Evolutionary conservation across 2,797 vertebrate species (phyloP).

Genomic region (Cyprinodon diabolis): DNA sequence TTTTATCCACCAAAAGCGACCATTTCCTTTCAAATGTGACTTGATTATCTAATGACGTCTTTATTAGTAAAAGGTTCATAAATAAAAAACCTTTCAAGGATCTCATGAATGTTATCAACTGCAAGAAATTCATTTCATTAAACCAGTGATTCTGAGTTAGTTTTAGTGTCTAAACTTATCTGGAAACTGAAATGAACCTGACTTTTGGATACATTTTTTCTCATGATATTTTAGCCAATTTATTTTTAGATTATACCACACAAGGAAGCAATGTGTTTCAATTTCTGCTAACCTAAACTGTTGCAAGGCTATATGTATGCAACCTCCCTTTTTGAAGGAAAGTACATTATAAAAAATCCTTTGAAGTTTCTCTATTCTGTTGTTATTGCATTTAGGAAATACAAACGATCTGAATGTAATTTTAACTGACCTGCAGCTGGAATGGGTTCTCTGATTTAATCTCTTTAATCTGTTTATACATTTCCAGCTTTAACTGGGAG

Average conservation of each 20-base stretch:
- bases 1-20: neutral
- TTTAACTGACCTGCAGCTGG: neutral
- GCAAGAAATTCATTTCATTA: neutral
- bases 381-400: neutral
- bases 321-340: neutral
- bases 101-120: neutral
- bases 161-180: neutral
- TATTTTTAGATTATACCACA: neutral
- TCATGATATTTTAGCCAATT: neutral
- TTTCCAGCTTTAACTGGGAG: conserved; percentile 12
- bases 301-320: neutral
- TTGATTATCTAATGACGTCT: neutral
- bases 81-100: neutral
- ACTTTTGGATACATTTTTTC: neutral
- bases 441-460: neutral
- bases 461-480: neutral
- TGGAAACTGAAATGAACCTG: neutral
- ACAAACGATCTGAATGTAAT: neutral
- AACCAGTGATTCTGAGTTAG: neutral
- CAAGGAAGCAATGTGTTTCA: neutral
- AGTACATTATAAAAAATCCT: neutral
- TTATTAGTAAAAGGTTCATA: neutral
- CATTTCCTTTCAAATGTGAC: neutral
- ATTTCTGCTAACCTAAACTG: neutral
- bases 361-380: no score